Evolutionary conservation across 1,140 invertebrate species (phyloP), one percentile per base, ranked within the genome.

Genomic region (Vanessa tameamea): DNA sequence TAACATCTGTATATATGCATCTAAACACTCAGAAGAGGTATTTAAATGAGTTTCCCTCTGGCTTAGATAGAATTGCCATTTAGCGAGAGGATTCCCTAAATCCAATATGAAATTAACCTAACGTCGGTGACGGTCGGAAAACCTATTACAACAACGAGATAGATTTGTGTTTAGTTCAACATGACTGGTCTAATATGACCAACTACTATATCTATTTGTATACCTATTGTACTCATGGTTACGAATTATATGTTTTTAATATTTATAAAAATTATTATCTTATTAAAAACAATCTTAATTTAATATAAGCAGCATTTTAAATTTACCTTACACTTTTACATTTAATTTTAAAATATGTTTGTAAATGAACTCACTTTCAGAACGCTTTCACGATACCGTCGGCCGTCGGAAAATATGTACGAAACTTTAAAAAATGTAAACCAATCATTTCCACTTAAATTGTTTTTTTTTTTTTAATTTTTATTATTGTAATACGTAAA

Each of bases 11-110:
- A 67, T 16, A 37, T 61, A 61, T 61, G 57, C 16, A 61, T 15
- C 26, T 61, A 37, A 37, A 23, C 11, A 61, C 57, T 31, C 43
- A 61, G 61, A 64, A 78, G 71, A 72, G 70, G 74, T 77, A 83
- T 75, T 75, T 78, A 80, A 84, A 82, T 82, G 82, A 82, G 82
- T 80, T 85, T 82, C 77, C 76, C 82, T 74, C 69, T 57, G 76
- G 77, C 75, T 80, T 77, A 72, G 69, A 74, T 57, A 77, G 76
- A 78, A 85, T 85, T 83, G 77, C 75, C 78, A 85, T 85, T 82
- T 84, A 85, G 79, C 72, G 63, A 69, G 78, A 69, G 68, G 78
- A 82, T 79, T 76, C 75, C 74, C 77, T 70, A 73, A 84, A 82
- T 78, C 76, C 79, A 76, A 76, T 80, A 78, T 78, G 80, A 81